phyloP scores from a whole-genome alignment of 2,113 vertebrate species.

The Motacilla tschutschensis region DNA sequence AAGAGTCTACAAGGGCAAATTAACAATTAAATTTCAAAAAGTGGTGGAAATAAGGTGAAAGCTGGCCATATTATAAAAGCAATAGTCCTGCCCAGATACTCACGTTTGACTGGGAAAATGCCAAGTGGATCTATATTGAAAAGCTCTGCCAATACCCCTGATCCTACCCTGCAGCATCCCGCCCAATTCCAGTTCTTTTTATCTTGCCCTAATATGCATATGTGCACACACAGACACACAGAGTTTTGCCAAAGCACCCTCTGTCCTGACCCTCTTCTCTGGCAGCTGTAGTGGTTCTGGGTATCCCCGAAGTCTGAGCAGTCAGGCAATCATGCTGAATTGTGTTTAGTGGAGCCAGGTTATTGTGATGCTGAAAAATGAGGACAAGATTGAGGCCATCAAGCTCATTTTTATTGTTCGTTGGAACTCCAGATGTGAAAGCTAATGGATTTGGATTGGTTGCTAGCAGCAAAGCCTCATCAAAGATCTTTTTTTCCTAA shows the following conservation, averaged over 20 bases:
- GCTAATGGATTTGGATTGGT: slow-evolving; percentile 75
- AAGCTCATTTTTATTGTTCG: slow-evolving; percentile 72
- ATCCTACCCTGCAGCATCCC: slow-evolving; percentile 30
- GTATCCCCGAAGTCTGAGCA: slow-evolving; percentile 21
- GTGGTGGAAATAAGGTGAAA: not conserved
- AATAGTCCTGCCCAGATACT: not conserved
- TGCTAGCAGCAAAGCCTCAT: slow-evolving; percentile 71
- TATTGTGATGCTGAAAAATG: slow-evolving; percentile 78
- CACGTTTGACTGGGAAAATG: not conserved
- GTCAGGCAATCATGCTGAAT: slow-evolving; percentile 72
- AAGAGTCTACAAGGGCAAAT: not conserved
- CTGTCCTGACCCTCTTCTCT: slow-evolving; percentile 21
- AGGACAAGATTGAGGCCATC: slow-evolving; percentile 75
- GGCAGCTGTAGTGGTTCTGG: slow-evolving; percentile 6
- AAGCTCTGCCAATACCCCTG: slow-evolving; percentile 15
- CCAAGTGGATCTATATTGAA: not conserved
- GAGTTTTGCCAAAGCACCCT: slow-evolving; percentile 14
- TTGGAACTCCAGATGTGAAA: slow-evolving; percentile 75
- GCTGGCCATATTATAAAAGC: not conserved
- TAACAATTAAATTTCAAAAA: not conserved
- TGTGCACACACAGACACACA: not conserved
- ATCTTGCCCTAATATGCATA: not conserved
- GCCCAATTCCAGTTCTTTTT: slow-evolving; percentile 38
- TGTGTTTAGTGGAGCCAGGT: slow-evolving; percentile 64
- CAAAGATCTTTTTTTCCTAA: slow-evolving; percentile 72